Percentiles rank a stretch among this genome's conserved stretches.
Conservation (phyloP, 1,140 invertebrate genomes). For the Hyles vespertilio region DNA sequence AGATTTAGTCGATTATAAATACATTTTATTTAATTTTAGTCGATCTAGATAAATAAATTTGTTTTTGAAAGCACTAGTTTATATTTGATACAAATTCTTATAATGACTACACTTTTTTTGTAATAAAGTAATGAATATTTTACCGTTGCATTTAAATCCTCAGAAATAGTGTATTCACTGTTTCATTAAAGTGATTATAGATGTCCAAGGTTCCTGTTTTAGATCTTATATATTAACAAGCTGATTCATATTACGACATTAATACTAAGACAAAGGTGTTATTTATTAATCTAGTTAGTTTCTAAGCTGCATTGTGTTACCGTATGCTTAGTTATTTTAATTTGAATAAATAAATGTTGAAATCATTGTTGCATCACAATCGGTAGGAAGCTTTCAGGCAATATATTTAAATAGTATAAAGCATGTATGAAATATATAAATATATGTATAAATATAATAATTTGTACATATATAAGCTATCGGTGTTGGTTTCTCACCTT, state of each 20-base stretch:
- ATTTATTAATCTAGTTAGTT: conserved; percentile 26
- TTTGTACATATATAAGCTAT: conserved; percentile 24
- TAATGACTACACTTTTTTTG: too few relatives aligned
- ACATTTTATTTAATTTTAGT: too few relatives aligned
- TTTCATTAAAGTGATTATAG: too few relatives aligned
- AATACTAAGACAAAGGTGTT: conserved; percentile 17
- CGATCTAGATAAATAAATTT: too few relatives aligned
- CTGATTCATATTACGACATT: conserved; percentile 12
- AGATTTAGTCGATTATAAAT: too few relatives aligned
- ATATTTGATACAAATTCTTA: too few relatives aligned
- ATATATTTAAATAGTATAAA: conserved; percentile 23
- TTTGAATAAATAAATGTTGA: conserved; percentile 50
- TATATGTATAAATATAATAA: too few relatives aligned
- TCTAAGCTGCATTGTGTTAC: conserved; percentile 19
- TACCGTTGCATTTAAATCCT: too few relatives aligned
- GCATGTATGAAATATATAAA: conserved; percentile 70
- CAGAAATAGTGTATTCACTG: too few relatives aligned
- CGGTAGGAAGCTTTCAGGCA: conserved; percentile 67
- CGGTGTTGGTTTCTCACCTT: conserved; percentile 38
- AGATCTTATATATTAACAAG: conserved; percentile 16
- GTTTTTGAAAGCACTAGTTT: too few relatives aligned
- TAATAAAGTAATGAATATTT: too few relatives aligned
- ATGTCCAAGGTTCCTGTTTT: conserved; percentile 16
- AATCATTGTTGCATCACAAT: conserved; percentile 51
- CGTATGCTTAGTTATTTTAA: conserved; percentile 29